Base-by-base conservation (phyloP, 1,140 invertebrate species). In the Steinernema feltiae region DNA sequence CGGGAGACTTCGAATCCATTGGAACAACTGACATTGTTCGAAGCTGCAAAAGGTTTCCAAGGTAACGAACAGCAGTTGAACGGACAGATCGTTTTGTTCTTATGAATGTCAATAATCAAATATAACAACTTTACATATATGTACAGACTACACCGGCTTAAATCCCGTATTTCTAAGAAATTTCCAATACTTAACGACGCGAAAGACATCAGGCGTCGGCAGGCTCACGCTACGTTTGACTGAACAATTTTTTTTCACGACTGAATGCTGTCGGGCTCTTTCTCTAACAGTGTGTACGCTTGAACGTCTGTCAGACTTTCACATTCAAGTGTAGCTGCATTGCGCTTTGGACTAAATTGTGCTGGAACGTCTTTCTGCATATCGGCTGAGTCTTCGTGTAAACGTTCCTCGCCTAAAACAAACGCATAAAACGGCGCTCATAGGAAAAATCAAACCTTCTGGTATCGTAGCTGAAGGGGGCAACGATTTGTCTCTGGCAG, bases 81-180 rank as follows among this genome's bases (percentile, higher is more conserved):
- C n/a, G n/a, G n/a, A n/a, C n/a, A n/a, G n/a, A n/a, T n/a, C n/a
- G n/a, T n/a, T n/a, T n/a, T n/a, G n/a, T n/a, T n/a, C n/a, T n/a
- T n/a, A n/a, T 12, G 7, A 46, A 46, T n/a, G 7, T 46, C n/a
- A 12, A 46, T 46, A n/a, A 12, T 12, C 41, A 46, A 46, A 46
- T n/a, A 46, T 46, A 46, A 46, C n/a, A 46, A 12, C 41, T 46
- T n/a, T n/a, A 46, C 7, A 12, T 12, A 63, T 63, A 63, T n/a
- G 24, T 12, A 63, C 24, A 15, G 3, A 15, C 53, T n/a, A 7
- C 53, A 27, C 24, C 53, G 24, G 24, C 7, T 21, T n/a, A n/a
- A 63, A 63, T 63, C 53, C 53, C 53, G 53, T 63, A 63, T 3
- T 63, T 63, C 24, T 63, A 63, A 12, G 7, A 63, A 63, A n/a